A percentile compares a stretch with the other conserved stretches of the same genome.
These are phyloP conservation scores for Lates japonicus DNA, from an alignment of 2,797 vertebrate genomes.

Conservation along the genomic window DNA sequence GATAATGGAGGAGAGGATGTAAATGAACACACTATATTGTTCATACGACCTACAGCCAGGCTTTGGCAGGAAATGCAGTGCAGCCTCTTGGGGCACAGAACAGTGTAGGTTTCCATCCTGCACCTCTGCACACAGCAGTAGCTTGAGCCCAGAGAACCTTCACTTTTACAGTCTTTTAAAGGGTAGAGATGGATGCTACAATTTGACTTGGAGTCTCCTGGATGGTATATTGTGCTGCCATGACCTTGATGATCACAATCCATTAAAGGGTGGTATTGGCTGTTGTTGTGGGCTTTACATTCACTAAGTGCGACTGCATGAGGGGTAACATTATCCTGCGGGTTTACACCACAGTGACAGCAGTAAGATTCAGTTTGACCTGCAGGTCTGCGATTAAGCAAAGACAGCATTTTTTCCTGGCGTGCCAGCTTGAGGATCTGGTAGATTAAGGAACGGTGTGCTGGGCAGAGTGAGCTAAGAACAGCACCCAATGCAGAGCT, in stretches of 20 bases:
- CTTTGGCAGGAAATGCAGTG: conserved; percentile 89
- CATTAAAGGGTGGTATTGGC: conserved; percentile 40
- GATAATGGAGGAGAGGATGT: conserved; percentile 53
- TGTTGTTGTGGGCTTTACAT: conserved; percentile 74
- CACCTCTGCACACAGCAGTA: conserved; percentile 85
- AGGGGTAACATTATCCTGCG: conserved; percentile 66
- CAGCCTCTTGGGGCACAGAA: conserved; percentile 88
- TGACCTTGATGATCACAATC: conserved; percentile 60
- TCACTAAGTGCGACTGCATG: conserved; percentile 79
- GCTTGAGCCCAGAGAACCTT: conserved; percentile 46
- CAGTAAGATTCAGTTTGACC: conserved; percentile 82
- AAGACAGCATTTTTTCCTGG: conserved; percentile 85
- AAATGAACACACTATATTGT: conserved; percentile 80
- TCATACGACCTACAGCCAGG: conserved; percentile 83
- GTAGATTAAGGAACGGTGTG: conserved; percentile 92
- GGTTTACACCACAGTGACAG: conserved; percentile 82
- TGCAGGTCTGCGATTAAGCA: conserved; percentile 73
- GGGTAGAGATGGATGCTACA: conserved; percentile 52
- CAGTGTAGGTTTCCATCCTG: conserved; percentile 80
- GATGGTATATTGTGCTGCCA: conserved; percentile 44
- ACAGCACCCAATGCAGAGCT: conserved; percentile 88
- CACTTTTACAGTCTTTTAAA: conserved; percentile 62
- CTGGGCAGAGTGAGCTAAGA: conserved; percentile 91
- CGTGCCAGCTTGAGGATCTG: conserved; percentile 92
- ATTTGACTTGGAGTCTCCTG: conserved; percentile 59